Base-by-base conservation (phyloP, 2,797 vertebrate species). In the Pseudomugil gertrudae region DNA sequence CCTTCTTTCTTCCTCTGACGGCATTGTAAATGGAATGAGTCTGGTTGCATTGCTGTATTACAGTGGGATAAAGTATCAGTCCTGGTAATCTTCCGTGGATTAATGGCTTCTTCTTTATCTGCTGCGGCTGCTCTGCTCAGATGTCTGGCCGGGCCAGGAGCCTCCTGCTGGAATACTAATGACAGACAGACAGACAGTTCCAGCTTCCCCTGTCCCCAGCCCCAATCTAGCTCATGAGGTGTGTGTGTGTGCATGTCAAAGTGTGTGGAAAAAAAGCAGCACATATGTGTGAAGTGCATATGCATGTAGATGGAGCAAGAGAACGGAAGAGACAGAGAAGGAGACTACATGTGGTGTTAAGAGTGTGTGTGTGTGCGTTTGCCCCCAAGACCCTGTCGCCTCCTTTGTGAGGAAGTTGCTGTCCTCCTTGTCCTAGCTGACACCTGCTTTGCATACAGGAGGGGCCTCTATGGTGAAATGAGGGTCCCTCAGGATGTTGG, bases 41-140 rank as follows among this genome's bases (percentile, higher is more conserved):
- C 92, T 93, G 95, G 95, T 96, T 96, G 95, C 96, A 95, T 96
- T 95, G 95, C 95, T 96, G 96, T 95, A 96, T 96, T 95, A 92
- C 93, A 94, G 92, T 89, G 94, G 96, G 96, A 98, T 97, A 96
- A 96, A 97, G 95, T 96, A 96, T 96, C 95, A 93, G 94, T 94
- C 94, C 94, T 95, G 95, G 95, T 97, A 98, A 99, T 99, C 97
- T 98, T 96, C 89, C 92, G 93, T 95, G 96, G 96, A 99, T 99
- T 98, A 99, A 98, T 96, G 95, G 96, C 96, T 98, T 96, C 96
- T 96, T 96, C 96, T 97, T 97, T 97, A 98, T 98, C 96, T 98
- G 95, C 95, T 95, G 94, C 93, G 95, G 95, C 96, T 92, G 93
- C 91, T 96, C 94, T 90, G 94, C 94, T 98, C 96, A 95, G 95